Evolutionary conservation across 2,888 invertebrate genomes (phyloP), one percentile per base, ranked within the genome.

Genomic region (Thelaira solivaga): DNA sequence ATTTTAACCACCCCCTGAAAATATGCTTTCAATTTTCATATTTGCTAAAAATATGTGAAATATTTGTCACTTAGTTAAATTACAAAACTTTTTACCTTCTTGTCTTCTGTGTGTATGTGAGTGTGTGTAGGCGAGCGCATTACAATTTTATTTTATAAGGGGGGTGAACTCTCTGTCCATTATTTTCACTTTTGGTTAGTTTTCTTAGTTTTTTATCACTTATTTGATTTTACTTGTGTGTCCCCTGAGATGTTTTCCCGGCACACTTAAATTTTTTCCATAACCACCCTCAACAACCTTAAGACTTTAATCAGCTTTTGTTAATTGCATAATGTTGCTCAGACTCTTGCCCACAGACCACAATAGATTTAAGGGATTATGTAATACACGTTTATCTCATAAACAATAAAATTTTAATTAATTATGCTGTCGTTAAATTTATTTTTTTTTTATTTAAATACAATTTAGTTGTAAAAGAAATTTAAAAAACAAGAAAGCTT

Each of bases 271-370:
- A 69, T 69, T 78, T 71, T 78, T 74, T 65, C 55, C 45, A 55
- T 69, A 78, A 78, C 71, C 55, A 74, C 74, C 74, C 65, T 41
- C 65, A 78, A 78, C 71, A 55, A 74, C 74, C 74, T 71, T 41
- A 61, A 74, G 78, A 65, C 41, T 62, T 57, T 18, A 64, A 39
- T 43, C 62, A 31, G 49, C 62, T 77, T 49, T 67, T n/a, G n/a
- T 51, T 49, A 74, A 71, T 78, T 78, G 71, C 69, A 65, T 67
- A 61, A 64, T 47, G 36, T 53, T 55, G 55, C 22, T 22, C 39
- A 45, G 47, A 47, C 13, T 26, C 8, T n/a, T 18, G 18, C 18
- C 22, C 24, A 47, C 31, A 24, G 13, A 24, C 13, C n/a, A 16
- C 36, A 20, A 29, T 11, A 49, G 11, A 43, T 26, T 31, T 49